These are phyloP conservation scores for Tachyglossus aculeatus DNA, from an alignment of 2,797 vertebrate genomes.

Conservation along the genomic window DNA sequence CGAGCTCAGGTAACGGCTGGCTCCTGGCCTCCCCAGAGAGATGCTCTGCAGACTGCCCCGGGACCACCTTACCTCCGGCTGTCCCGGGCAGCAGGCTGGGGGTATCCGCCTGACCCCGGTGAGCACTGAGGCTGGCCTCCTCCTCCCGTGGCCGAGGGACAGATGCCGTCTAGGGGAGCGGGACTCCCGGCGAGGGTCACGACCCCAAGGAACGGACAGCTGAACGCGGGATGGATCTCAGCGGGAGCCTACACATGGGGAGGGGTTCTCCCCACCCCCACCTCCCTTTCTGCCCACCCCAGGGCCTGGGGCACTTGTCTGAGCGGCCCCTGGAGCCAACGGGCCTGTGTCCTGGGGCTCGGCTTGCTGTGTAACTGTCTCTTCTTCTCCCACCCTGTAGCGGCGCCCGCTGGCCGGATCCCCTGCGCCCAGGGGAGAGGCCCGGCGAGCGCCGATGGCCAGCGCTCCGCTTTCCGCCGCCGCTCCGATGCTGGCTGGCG, in stretches of 20 bases:
- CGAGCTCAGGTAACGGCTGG: slow-evolving; percentile 89
- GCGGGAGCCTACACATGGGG: no score
- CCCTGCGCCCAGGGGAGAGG: slow-evolving; percentile 66
- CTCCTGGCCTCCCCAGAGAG: no score
- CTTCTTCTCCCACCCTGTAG: slow-evolving; percentile 71
- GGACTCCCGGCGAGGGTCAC: no score
- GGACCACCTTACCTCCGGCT: no score
- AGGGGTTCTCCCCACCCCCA: no score
- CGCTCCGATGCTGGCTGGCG: slow-evolving; percentile 62
- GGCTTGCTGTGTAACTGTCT: slow-evolving; percentile 64
- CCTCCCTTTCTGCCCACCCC: no score
- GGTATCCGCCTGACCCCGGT: no score
- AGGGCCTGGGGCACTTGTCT: not conserved
- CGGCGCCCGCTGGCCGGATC: slow-evolving; percentile 36
- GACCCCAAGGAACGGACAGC: no score
- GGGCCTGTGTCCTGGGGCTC: slow-evolving; percentile 10
- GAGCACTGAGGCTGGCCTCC: fast-evolving
- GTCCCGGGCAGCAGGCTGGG: no score
- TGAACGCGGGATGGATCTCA: no score
- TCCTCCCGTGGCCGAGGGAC: not conserved
- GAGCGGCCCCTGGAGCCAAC: not conserved
- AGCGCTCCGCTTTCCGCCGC: slow-evolving; percentile 49
- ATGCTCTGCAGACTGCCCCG: not conserved
- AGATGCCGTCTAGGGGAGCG: no score
- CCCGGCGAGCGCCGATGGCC: slow-evolving; percentile 45